These are phyloP conservation scores for Hemithea aestivaria DNA, from an alignment of 2,888 invertebrate species.

Conservation along the genomic window DNA sequence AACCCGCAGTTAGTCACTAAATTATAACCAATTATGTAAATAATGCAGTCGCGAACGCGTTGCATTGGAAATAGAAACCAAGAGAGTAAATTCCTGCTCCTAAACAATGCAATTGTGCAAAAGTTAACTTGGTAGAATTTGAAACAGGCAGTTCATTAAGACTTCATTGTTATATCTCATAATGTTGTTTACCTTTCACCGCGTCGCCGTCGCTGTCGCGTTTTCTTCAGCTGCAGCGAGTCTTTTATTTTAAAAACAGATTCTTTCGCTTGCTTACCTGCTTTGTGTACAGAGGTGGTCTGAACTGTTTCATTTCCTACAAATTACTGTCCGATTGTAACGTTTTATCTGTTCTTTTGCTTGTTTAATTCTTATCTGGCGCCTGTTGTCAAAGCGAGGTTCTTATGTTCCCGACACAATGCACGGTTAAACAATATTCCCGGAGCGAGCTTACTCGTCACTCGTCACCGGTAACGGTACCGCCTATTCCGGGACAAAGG, in stretches of 20 bases:
- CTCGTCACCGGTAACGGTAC: conserved; percentile 14
- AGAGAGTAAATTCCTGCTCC: conserved; percentile 35
- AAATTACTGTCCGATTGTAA: conserved; percentile 32
- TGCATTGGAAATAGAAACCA: conserved; percentile 33
- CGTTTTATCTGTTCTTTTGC: conserved; percentile 35
- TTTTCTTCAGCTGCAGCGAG: conserved; percentile 29
- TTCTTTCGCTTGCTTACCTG: conserved; percentile 41
- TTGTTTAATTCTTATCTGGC: conserved; percentile 36
- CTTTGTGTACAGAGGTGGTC: conserved; percentile 53
- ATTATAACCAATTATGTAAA: conserved; percentile 25
- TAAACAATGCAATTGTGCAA: conserved; percentile 45
- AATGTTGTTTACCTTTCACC: conserved; percentile 58
- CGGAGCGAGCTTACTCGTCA: background rate
- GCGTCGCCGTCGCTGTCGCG: conserved; percentile 28
- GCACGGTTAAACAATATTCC: conserved; percentile 8
- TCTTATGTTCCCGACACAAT: conserved; percentile 18
- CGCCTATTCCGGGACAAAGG: conserved; percentile 9
- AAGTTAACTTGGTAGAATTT: conserved; percentile 44
- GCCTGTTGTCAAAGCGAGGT: conserved; percentile 16
- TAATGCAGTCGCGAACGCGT: conserved; percentile 22
- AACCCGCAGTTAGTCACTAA: conserved; percentile 19
- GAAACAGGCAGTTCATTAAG: conserved; percentile 61
- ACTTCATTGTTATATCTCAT: conserved; percentile 56
- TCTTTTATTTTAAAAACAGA: conserved; percentile 41
- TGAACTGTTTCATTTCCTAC: conserved; percentile 40